A percentile compares a stretch with the other conserved stretches of the same genome.
Conservation (phyloP, 2,113 vertebrate species). For the Fukomys damarensis region DNA sequence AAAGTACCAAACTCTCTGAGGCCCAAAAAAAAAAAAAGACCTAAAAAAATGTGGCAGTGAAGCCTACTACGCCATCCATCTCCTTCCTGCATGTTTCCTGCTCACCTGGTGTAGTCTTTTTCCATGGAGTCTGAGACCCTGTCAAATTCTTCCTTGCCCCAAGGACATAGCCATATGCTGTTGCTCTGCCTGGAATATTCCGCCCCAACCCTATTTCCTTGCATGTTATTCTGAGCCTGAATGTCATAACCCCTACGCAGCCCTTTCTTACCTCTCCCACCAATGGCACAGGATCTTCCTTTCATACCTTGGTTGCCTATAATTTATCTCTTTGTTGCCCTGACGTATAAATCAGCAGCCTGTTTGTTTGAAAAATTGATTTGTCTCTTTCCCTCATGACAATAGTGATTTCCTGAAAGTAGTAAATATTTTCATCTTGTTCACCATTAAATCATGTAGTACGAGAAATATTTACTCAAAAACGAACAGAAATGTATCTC, state of each 20-base stretch:
- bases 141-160: neutral
- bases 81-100: too few relatives aligned
- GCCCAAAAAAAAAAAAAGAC: neutral
- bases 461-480: neutral
- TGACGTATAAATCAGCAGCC: neutral
- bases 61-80: neutral
- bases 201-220: neutral
- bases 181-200: neutral
- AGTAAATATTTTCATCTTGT: neutral
- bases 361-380: neutral
- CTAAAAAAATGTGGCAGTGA: accelerated
- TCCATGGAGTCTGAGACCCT: neutral
- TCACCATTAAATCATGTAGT: neutral
- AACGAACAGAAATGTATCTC: neutral
- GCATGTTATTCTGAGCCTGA: neutral
- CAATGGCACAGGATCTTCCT: too few relatives aligned
- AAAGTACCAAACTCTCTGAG: neutral
- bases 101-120: neutral
- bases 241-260: neutral
- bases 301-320: neutral
- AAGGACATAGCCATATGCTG: neutral
- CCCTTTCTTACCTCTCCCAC: accelerated
- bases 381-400: neutral
- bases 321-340: neutral
- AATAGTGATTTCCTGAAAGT: neutral